Percentiles rank a stretch among this genome's conserved stretches.
Conservation (phyloP, 2,888 invertebrate species). For the Mythimna loreyi region DNA sequence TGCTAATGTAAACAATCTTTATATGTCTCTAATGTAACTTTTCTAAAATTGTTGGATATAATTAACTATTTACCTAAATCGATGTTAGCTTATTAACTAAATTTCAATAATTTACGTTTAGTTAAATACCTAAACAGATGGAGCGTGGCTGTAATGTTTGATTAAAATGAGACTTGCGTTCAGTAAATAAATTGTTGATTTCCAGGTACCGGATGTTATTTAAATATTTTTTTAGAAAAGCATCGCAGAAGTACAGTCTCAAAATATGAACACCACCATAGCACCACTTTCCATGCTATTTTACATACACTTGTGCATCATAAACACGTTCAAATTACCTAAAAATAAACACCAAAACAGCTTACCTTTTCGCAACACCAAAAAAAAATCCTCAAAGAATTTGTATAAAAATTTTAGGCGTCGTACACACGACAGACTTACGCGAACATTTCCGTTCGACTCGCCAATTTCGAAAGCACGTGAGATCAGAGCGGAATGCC, state of each 20-base stretch:
- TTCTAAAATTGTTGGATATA: too few relatives aligned
- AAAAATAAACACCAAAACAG: slow-evolving; percentile 43
- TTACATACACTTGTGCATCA: not conserved
- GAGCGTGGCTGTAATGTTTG: too few relatives aligned
- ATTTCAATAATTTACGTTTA: too few relatives aligned
- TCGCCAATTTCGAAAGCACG: slow-evolving; percentile 79
- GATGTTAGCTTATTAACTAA: too few relatives aligned
- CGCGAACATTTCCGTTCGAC: slow-evolving; percentile 73
- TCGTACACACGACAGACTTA: slow-evolving; percentile 63
- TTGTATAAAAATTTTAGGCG: slow-evolving; percentile 60
- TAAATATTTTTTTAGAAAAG: too few relatives aligned
- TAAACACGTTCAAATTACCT: slow-evolving; percentile 23
- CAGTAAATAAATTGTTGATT: too few relatives aligned
- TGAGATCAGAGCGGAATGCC: slow-evolving; percentile 75
- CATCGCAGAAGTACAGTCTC: not conserved
- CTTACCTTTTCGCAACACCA: slow-evolving; percentile 15
- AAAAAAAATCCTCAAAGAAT: slow-evolving; percentile 46
- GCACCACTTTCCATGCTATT: not conserved
- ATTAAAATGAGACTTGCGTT: too few relatives aligned
- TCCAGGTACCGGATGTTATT: too few relatives aligned
- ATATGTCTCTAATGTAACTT: too few relatives aligned
- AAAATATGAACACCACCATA: not conserved
- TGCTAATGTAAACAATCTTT: too few relatives aligned
- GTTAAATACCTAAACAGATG: too few relatives aligned
- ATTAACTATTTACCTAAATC: too few relatives aligned